These are phyloP conservation scores for Acanthis flammea DNA, from an alignment of 2,797 vertebrate species.

Conservation along the genomic window DNA sequence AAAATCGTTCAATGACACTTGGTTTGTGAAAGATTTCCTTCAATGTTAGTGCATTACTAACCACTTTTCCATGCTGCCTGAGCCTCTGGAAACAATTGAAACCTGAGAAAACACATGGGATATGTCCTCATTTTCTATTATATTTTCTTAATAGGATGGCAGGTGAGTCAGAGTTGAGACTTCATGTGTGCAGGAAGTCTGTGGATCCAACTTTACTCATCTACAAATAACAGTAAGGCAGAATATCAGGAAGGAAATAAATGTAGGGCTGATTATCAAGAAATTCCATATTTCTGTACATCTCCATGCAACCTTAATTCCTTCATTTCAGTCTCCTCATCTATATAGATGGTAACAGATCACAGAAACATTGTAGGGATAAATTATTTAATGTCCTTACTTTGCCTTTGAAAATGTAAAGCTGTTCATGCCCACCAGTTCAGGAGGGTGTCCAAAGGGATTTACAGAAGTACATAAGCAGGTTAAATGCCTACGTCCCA, in stretches of 20 bases:
- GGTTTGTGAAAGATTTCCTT: neutral
- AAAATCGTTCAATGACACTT: neutral
- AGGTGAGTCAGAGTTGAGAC: constrained; percentile 44
- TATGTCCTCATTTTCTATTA: constrained; percentile 39
- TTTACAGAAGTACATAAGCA: constrained; percentile 49
- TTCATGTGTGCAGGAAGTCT: constrained; percentile 37
- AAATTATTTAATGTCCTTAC: neutral
- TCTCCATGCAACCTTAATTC: neutral
- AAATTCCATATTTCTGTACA: neutral
- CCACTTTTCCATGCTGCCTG: constrained; percentile 27
- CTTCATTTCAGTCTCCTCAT: neutral
- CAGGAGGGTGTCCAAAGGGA: constrained; percentile 31
- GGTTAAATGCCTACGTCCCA: constrained; percentile 36
- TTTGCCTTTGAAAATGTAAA: constrained; percentile 42
- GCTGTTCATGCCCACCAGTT: constrained; percentile 6
- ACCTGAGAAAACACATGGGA: constrained; percentile 36
- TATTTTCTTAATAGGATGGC: constrained; percentile 37
- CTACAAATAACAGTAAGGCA: neutral
- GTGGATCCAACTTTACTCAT: constrained; percentile 25
- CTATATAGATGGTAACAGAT: neutral
- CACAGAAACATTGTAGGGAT: neutral
- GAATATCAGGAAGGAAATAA: constrained; percentile 39
- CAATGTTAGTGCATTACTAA: neutral
- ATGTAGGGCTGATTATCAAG: neutral
- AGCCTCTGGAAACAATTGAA: constrained; percentile 46